Evolutionary conservation across 2,113 vertebrate species (phyloP), one percentile per base, ranked within the genome.

Genomic region (Lepus europaeus): DNA sequence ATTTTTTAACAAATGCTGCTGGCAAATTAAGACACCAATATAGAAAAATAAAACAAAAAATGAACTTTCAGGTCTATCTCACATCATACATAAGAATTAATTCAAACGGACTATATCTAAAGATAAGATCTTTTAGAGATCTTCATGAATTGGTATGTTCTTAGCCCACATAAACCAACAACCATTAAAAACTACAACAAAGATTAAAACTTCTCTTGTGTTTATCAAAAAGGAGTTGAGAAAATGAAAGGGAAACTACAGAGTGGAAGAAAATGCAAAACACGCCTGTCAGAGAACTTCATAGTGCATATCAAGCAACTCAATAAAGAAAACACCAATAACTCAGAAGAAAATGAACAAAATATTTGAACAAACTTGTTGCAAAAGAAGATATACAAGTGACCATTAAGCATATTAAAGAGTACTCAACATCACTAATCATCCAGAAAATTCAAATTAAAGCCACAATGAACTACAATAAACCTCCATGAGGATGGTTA

Each of bases 161-260:
- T 70, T 16, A 68, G 29, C 29, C 81, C 27, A 56, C 6, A 88
- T 11, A 80, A 89, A 93, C 6, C 27, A 91, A 61, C 22, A 79
- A n/a, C 1, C 36, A 45, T 39, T 25, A 39, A 69, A 91, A 86
- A 2, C 25, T 27, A 45, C 17, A 49, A 81, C 14, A 36, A 91
- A 74, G 86, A 36, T 79, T 22, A 63, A 77, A 92, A 63, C 1
- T n/a, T 92, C 5, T 66, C 29, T 25, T 69, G 29, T 87, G 17
- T 68, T 63, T 72, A 53, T 80, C 45, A 9, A 59, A 27, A 63
- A 6, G 84, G 20, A 51, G 3, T 78, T 31, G 81, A 59, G n/a
- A 33, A 85, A 89, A 91, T 49, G n/a, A 96, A 78, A 87, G 19
- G 0, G 79, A 91, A 87, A 8, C n/a, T 25, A 83, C 49, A 83